Base-by-base conservation (phyloP, 2,113 vertebrate genomes). In the Spheniscus mendiculus region DNA sequence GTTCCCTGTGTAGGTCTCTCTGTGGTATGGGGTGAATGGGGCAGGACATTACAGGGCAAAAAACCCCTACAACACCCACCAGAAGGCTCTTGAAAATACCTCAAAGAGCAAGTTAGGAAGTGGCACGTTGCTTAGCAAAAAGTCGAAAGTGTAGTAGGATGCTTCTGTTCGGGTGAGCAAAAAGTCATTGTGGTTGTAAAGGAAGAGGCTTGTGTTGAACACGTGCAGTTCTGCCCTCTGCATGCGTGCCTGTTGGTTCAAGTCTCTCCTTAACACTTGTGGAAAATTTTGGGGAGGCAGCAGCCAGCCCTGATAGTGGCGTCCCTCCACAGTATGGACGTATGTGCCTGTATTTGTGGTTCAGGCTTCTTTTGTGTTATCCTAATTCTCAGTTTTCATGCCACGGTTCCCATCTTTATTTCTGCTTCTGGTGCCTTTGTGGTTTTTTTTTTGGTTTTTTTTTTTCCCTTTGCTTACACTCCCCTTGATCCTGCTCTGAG, bases 321-420 rank as follows among this genome's bases (percentile, higher is more conserved):
- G 0, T 71, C 18, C 52, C 36, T 50, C 47, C 0, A 0, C 10
- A 22, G 4, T 26, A 27, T 20, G 38, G 61, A 10, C 5, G 0
- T 32, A 38, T 71, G 80, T 45, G 36, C 45, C 29, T 55, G 13
- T 45, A 42, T 67, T 66, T 82, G 27, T 82, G 36, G 34, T 63
- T 88, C 52, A 56, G 23, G 10, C 19, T 79, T 50, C 52, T 77
- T 73, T 36, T 40, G 18, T 3, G 1, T 71, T 76, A 34, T 5
- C 17, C 56, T n/a, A 5, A 84, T 77, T 59, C 20, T 81, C n/a
- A 36, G 20, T 71, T 66, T 79, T 84, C 26, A 21, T 47, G 36
- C 30, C 23, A 12, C 25, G 42, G 21, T 69, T 73, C 77, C 8
- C 15, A 66, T 70, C 58, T 78, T 70, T 53, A 55, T 58, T 91